These are phyloP conservation scores for Tupaia chinensis DNA, from an alignment of 2,113 vertebrate species.

Conservation along the genomic window DNA sequence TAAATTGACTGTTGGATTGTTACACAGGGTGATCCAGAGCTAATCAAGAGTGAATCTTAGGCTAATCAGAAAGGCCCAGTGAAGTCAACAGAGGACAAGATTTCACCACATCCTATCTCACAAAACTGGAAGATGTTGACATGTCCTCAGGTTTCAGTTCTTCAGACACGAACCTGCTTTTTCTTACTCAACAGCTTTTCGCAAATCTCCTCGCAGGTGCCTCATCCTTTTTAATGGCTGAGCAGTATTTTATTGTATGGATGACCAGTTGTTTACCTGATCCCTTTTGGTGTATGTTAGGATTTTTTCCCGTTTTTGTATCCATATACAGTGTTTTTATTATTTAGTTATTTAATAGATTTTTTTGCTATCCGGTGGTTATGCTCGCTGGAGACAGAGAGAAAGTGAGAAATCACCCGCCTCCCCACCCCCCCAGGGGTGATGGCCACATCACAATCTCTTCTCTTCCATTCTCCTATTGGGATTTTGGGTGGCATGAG, in stretches of 20 bases:
- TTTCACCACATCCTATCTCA: background rate
- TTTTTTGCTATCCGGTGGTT: too few relatives aligned
- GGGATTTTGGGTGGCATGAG: too few relatives aligned
- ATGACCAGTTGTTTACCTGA: background rate
- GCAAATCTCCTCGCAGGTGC: background rate
- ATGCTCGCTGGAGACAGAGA: too few relatives aligned
- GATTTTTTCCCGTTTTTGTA: background rate
- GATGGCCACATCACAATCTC: too few relatives aligned
- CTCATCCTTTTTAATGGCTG: background rate
- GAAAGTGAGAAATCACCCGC: too few relatives aligned
- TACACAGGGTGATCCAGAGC: background rate
- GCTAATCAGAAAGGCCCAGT: background rate
- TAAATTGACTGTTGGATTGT: constrained; percentile 61
- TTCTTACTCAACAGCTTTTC: background rate
- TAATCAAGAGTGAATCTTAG: constrained; percentile 22
- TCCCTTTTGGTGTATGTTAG: background rate
- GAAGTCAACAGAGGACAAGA: background rate
- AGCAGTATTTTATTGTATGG: background rate
- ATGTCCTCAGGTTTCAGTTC: background rate
- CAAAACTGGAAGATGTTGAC: background rate
- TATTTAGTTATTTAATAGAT: too few relatives aligned
- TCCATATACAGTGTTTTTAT: background rate
- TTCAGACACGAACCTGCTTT: background rate
- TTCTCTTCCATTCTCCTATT: too few relatives aligned
- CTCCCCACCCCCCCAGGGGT: too few relatives aligned